These are phyloP conservation scores for Nesidiocoris tenuis DNA, from an alignment of 2,888 invertebrate genomes.

Conservation along the genomic window DNA sequence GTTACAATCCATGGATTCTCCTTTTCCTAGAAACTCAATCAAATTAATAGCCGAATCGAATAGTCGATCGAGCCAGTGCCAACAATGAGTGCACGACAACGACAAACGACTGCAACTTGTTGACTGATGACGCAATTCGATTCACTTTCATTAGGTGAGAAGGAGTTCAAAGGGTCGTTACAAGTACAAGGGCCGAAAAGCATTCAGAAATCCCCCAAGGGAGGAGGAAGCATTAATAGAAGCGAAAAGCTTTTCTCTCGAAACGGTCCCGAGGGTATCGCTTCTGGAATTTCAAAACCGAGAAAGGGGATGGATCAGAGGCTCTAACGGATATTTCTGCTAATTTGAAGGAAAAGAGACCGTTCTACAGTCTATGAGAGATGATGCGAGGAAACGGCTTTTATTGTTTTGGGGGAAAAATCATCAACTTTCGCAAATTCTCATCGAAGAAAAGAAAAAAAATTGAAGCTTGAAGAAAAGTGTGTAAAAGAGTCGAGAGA, in stretches of 20 bases:
- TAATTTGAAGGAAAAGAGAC: not conserved
- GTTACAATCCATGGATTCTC: too few relatives aligned
- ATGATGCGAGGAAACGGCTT: too few relatives aligned
- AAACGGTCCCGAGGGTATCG: not conserved
- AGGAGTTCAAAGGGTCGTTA: constrained; percentile 15
- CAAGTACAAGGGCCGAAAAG: not conserved
- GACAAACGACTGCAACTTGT: constrained; percentile 24
- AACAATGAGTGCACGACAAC: not conserved
- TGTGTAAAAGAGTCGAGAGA: too few relatives aligned
- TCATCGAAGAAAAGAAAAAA: too few relatives aligned
- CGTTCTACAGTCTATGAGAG: too few relatives aligned
- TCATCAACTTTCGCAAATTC: too few relatives aligned
- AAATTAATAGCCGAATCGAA: too few relatives aligned
- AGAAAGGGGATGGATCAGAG: not conserved
- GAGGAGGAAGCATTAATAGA: constrained; percentile 31
- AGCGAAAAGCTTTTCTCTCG: not conserved
- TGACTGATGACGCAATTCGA: constrained; percentile 36
- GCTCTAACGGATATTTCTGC: not conserved
- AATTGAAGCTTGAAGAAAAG: too few relatives aligned
- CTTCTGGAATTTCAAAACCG: not conserved
- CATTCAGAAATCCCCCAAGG: constrained; percentile 31
- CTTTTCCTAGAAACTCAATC: too few relatives aligned
- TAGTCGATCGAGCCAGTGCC: too few relatives aligned
- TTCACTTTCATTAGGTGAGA: constrained; percentile 31
- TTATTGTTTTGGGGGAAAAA: too few relatives aligned